Conservation (phyloP, 1,140 invertebrate species). For the Diachasmimorpha longicaudata region DNA sequence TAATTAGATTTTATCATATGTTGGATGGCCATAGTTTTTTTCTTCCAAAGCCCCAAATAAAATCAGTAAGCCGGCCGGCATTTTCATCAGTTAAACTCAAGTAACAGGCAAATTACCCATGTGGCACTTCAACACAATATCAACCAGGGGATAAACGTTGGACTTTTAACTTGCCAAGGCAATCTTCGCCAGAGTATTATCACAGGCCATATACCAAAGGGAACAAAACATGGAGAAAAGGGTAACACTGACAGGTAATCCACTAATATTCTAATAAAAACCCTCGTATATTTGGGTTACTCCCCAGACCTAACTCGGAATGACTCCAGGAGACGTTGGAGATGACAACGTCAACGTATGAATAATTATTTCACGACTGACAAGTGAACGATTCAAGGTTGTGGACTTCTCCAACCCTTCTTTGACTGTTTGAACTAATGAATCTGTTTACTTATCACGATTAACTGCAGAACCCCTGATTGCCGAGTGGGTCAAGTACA, state of each 20-base stretch:
- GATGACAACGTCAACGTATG: too few species aligned
- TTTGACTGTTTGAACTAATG: neutral
- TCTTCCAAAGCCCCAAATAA: too few species aligned
- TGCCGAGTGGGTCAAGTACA: conserved; percentile 42
- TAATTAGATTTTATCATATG: too few species aligned
- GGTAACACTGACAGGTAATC: neutral
- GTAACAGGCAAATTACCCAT: too few species aligned
- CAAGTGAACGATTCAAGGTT: too few species aligned
- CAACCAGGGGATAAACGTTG: too few species aligned
- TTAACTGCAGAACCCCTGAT: conserved; percentile 34
- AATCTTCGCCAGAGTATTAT: neutral
- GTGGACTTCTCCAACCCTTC: too few species aligned
- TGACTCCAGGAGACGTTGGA: neutral
- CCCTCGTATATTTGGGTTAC: neutral
- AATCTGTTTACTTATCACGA: neutral
- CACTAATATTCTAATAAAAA: neutral
- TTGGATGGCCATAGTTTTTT: too few species aligned
- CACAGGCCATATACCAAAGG: neutral
- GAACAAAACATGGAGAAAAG: neutral
- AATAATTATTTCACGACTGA: too few species aligned
- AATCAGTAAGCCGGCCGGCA: too few species aligned
- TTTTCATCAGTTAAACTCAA: too few species aligned
- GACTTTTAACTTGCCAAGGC: neutral
- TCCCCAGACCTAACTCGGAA: neutral
- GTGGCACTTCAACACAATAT: neutral